Conservation (phyloP, 2,797 vertebrate genomes). For the Melanotaenia parkinsoni region DNA sequence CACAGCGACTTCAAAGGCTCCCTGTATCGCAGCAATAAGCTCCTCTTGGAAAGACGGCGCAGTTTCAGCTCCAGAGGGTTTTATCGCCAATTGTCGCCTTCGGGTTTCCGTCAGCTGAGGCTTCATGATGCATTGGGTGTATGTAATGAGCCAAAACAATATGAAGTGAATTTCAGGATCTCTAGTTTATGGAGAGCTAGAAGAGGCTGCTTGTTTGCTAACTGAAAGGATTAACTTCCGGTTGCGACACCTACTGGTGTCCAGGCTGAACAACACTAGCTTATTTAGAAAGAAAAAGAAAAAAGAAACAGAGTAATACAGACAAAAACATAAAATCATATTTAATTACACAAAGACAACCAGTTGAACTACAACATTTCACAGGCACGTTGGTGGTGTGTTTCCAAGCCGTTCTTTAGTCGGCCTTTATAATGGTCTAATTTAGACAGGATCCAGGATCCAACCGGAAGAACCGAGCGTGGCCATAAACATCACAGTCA, state of each 20-base stretch:
- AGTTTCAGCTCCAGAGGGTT: conserved; percentile 24
- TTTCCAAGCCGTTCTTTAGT: conserved; percentile 19
- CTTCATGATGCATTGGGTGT: conserved; percentile 36
- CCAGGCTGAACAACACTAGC: neutral
- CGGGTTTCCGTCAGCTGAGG: neutral
- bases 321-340: neutral
- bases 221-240: conserved; percentile 47
- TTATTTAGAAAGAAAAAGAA: no score
- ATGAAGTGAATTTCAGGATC: neutral
- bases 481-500: conserved; percentile 34
- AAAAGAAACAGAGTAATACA: neutral
- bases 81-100: neutral
- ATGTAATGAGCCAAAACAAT: rapidly evolving
- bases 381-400: no score
- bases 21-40: conserved; percentile 74
- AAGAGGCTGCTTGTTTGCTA: neutral
- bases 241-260: conserved; percentile 30
- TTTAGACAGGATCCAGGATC: conserved; percentile 65
- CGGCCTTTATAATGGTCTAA: conserved; percentile 47
- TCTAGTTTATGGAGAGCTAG: neutral
- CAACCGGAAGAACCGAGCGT: conserved; percentile 70
- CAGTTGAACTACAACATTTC: neutral
- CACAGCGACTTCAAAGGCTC: conserved; percentile 79
- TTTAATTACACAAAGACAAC: conserved; percentile 32
- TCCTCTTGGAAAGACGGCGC: conserved; percentile 70